Percentiles rank a stretch among this genome's conserved stretches.
Conservation (phyloP, 2,888 invertebrate species). For the Drosophila rubida region DNA sequence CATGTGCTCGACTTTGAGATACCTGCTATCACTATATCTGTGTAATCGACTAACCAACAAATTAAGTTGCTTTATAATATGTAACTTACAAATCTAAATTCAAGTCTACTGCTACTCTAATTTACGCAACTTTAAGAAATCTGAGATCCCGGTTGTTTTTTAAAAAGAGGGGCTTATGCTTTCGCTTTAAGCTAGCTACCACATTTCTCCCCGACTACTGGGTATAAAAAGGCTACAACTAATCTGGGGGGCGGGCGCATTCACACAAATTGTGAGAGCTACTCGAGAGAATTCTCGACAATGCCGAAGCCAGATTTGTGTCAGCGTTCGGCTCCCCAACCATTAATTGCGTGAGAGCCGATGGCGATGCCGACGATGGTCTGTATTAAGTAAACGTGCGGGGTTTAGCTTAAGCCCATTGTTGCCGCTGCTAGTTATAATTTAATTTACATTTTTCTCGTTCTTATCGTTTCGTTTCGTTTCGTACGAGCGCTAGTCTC, state of each 20-base stretch:
- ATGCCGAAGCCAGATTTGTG: conserved; percentile 56
- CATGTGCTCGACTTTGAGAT: background rate
- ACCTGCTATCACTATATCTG: background rate
- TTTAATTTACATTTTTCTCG: conserved; percentile 73
- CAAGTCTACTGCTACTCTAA: too few species aligned
- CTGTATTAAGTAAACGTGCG: conserved; percentile 55
- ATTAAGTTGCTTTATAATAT: too few species aligned
- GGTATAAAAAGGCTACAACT: conserved; percentile 22
- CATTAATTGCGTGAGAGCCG: conserved; percentile 73
- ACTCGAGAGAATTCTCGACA: conserved; percentile 45
- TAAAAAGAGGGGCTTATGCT: too few species aligned
- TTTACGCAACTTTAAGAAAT: too few species aligned
- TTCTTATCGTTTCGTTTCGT: conserved; percentile 25
- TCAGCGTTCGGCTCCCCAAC: conserved; percentile 38
- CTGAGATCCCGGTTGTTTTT: too few species aligned
- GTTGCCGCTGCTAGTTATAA: conserved; percentile 69
- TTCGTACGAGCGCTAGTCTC: background rate
- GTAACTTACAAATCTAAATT: too few species aligned
- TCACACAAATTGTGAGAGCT: conserved; percentile 1
- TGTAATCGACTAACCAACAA: too few species aligned
- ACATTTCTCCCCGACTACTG: background rate
- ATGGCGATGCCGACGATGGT: conserved; percentile 9
- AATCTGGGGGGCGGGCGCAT: conserved; percentile 1
- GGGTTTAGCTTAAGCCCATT: conserved; percentile 58
- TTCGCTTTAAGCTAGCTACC: background rate